Evolutionary conservation across 2,797 vertebrate genomes (phyloP), one percentile per base, ranked within the genome.

Genomic region (Lagodon rhomboides): DNA sequence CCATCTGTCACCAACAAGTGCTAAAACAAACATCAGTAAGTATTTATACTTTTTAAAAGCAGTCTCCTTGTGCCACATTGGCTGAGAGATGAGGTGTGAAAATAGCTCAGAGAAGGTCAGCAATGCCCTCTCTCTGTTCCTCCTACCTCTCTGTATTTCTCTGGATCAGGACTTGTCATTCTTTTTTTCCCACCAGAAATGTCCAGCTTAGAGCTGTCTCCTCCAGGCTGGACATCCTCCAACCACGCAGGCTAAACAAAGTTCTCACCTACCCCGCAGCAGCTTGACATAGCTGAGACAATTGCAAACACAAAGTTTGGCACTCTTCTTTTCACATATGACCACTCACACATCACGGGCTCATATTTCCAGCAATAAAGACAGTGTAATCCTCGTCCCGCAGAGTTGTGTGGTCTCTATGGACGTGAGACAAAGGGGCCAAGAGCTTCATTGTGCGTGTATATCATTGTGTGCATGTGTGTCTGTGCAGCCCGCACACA

Each of bases 361-460:
- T 85, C 16, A 10, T 59, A 62, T 73, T 86, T 79, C 65, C 66
- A 66, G 34, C 10, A 3, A 60, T 71, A 56, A 62, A 72, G 53
- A 56, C 46, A 25, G 10, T 76, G 23, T 73, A 66, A 73, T 72
- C 56, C 44, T 85, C 68, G 50, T 67, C 62, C 56, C 51, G 43
- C 80, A n/a, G 75, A 72, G 72, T 58, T 74, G 79, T 87, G 82
- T 47, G 76, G 75, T 87, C 85, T 82, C 79, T 58, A 55, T 80
- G 75, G 81, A 61, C 30, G 62, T 68, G 46, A 83, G 64, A 85
- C 66, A 53, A 77, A 83, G 73, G 61, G 4, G 15, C 62, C 17
- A 13, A 30, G n/a, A 43, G 20, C 67, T 53, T 60, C 22, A 53
- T 38, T 49, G 53, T 50, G 25, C 30, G 44, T 41, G 59, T 50